Evolutionary conservation across 2,797 vertebrate genomes (phyloP).

Genomic region (Poeciliopsis presidionis): DNA sequence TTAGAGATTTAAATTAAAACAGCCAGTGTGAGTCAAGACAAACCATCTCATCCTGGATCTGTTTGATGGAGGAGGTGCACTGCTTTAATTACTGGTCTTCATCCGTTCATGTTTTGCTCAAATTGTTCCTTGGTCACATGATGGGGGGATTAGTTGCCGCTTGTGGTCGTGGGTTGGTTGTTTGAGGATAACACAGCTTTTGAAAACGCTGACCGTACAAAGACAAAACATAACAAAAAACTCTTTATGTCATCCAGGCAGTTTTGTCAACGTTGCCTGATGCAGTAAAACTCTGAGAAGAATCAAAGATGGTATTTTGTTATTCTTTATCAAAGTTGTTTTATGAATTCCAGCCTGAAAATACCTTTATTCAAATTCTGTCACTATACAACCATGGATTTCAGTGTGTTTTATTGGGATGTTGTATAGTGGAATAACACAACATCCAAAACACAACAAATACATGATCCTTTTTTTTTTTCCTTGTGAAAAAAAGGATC

Average conservation of each 20-base stretch:
- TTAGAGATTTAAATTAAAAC: constrained; percentile 71
- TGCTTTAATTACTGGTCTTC: constrained; percentile 67
- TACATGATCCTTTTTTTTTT: too few relatives aligned
- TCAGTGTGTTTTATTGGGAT: background rate
- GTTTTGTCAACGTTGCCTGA: constrained; percentile 31
- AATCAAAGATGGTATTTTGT: constrained; percentile 9
- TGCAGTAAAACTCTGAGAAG: constrained; percentile 30
- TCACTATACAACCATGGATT: too few relatives aligned
- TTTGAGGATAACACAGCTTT: constrained; percentile 66
- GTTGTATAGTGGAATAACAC: background rate
- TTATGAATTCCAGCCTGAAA: constrained; percentile 13
- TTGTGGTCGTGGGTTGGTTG: constrained; percentile 57
- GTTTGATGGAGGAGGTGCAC: constrained; percentile 64
- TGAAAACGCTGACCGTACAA: constrained; percentile 51
- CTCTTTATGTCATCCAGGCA: constrained; percentile 37
- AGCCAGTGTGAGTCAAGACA: constrained; percentile 62
- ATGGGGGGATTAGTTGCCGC: constrained; percentile 59
- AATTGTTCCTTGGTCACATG: constrained; percentile 68
- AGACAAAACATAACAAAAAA: constrained; percentile 39
- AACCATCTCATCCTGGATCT: constrained; percentile 56
- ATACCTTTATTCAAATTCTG: background rate
- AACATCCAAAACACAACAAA: background rate
- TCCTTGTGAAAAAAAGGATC: background rate
- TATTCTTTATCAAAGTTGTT: constrained; percentile 30
- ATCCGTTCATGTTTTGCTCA: constrained; percentile 61